Evolutionary conservation across 2,113 vertebrate genomes (phyloP), one percentile per base, ranked within the genome.

Genomic region (Plectropomus leopardus): DNA sequence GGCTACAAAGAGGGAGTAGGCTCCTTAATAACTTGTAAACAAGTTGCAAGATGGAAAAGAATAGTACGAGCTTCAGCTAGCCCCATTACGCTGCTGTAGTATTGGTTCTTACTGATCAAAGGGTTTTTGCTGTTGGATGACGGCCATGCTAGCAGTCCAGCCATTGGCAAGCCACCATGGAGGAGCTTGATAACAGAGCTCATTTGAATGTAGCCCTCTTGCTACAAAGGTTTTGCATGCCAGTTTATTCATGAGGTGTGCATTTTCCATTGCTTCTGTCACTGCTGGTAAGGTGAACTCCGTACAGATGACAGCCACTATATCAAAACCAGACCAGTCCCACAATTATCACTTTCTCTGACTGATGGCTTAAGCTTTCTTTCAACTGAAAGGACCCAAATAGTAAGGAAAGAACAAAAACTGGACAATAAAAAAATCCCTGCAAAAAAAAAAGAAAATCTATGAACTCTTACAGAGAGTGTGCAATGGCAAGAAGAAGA

Each of bases 201-300:
- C 66, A 88, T 89, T 86, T 88, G 50, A 89, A 90, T 86, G 61
- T 19, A 70, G 61, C 26, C 32, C 23, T 86, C 64, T 86, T 64
- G 40, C 71, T 66, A 51, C 71, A 86, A 54, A 91, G 51, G 63
- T 24, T 85, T 78, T 64, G 26, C 73, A 54, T 86, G 85, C 66
- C 86, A 86, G 63, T 63, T 70, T 84, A 84, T 63, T 86, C 90
- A 84, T 77, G 76, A 92, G 65, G 83, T 84, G 82, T 34, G 30
- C 88, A 92, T 91, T 93, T 88, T 63, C 44, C 42, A 34, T 68
- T 67, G 69, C 76, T 88, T 72, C 72, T 85, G 87, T 92, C 91
- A 92, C 79, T 73, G 68, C 73, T 85, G 70, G 57, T 82, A 84
- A 54, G 59, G 70, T 81, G 48, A 51, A 72, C 79, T 86, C 83